These are phyloP conservation scores for Antechinus flavipes DNA, from an alignment of 2,113 vertebrate species.

Conservation along the genomic window DNA sequence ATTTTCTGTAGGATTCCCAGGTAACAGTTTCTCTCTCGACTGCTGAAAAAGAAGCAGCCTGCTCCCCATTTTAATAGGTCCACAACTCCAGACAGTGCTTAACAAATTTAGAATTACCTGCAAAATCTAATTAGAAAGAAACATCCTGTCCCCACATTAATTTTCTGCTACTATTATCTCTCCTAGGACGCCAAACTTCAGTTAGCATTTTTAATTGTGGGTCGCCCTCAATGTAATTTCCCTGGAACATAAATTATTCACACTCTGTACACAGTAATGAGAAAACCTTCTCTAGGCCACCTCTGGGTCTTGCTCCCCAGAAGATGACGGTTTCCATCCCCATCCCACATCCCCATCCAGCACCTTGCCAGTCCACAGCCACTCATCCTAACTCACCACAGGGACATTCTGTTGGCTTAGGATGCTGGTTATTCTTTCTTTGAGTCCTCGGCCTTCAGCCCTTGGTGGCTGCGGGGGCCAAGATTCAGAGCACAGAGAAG, in stretches of 20 bases:
- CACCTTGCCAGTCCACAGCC: background rate
- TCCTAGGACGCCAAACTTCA: conserved; percentile 4
- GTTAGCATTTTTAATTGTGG: conserved; percentile 23
- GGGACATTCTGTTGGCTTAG: background rate
- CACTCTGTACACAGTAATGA: conserved; percentile 46
- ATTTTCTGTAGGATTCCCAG: background rate
- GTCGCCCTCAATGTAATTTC: conserved; percentile 12
- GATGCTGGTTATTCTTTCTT: background rate
- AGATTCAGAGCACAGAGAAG: background rate
- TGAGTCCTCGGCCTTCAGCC: background rate
- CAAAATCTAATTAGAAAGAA: conserved; percentile 40
- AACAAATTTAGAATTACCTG: conserved; percentile 27
- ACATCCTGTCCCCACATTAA: background rate
- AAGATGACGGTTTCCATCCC: conserved; percentile 31
- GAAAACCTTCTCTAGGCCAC: background rate
- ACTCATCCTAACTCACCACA: background rate
- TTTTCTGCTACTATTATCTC: conserved; percentile 36
- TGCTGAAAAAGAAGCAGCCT: background rate
- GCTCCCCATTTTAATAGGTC: background rate
- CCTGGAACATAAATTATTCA: background rate
- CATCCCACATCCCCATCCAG: background rate
- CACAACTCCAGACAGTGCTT: background rate
- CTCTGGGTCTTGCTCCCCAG: conserved; percentile 12
- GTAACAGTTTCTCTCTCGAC: conserved; percentile 1
- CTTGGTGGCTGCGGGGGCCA: too few relatives aligned